Percentiles rank a stretch among this genome's conserved stretches.
phyloP scores from a whole-genome alignment of 30 jellyfish, hydroid and myxozoan species.

The Rhopilema esculentum region DNA sequence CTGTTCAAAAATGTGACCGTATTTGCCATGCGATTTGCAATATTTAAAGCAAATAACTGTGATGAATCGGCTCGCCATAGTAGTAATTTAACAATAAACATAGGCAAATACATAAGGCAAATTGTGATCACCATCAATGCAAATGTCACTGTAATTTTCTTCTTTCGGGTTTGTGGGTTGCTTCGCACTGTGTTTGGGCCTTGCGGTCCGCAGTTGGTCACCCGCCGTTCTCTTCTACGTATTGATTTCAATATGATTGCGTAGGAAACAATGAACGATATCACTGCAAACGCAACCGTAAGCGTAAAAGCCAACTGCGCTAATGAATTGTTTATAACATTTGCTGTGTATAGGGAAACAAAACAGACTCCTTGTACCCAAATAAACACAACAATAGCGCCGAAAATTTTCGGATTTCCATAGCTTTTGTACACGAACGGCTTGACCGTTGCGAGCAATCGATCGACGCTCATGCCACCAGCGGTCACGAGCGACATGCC shows the following conservation, averaged over 20 bases:
- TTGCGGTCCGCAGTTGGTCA: slow-evolving; percentile 7
- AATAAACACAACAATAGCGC: slow-evolving; percentile 26
- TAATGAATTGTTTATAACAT: slow-evolving; percentile 25
- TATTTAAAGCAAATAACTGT: slow-evolving; percentile 23
- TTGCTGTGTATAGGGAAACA: slow-evolving; percentile 16
- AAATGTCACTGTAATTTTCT: slow-evolving; percentile 36
- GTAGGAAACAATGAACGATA: slow-evolving; percentile 54
- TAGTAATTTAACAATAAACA: slow-evolving; percentile 48
- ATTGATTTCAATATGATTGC: slow-evolving; percentile 11
- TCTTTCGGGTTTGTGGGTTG: not conserved
- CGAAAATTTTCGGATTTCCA: slow-evolving; percentile 33
- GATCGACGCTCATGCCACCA: slow-evolving; percentile 70
- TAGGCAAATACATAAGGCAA: slow-evolving; percentile 69
- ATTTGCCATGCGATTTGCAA: slow-evolving; percentile 65
- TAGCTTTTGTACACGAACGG: slow-evolving; percentile 54
- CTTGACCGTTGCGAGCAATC: slow-evolving; percentile 54
- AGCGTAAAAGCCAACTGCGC: slow-evolving; percentile 59
- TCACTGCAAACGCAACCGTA: slow-evolving; percentile 55
- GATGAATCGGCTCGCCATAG: slow-evolving; percentile 52
- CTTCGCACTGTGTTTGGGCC: not conserved
- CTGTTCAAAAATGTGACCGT: slow-evolving; percentile 66
- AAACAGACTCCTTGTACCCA: slow-evolving; percentile 56
- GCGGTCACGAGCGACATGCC: slow-evolving; percentile 71
- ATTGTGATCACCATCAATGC: slow-evolving; percentile 52
- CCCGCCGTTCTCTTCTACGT: slow-evolving; percentile 29